Evolutionary conservation across 1,140 invertebrate species (phyloP).

Genomic region (Heliothis virescens): DNA sequence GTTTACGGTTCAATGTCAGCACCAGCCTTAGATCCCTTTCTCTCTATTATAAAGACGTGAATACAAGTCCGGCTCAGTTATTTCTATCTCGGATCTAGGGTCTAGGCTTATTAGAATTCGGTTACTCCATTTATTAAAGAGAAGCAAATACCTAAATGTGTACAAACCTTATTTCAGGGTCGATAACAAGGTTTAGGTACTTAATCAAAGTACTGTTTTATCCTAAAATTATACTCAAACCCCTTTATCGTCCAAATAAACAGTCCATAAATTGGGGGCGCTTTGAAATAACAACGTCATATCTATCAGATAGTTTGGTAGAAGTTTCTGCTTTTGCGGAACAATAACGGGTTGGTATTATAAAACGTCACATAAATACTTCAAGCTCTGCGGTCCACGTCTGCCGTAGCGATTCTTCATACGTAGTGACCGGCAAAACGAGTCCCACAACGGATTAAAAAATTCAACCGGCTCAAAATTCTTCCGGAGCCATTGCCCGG

Average conservation of each 20-base stretch:
- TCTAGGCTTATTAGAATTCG: slow-evolving; percentile 5
- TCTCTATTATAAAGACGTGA: slow-evolving; percentile 38
- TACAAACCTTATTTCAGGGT: not conserved
- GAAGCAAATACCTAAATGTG: not conserved
- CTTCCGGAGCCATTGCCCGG: slow-evolving; percentile 63
- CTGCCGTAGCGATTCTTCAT: not conserved
- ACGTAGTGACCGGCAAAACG: not conserved
- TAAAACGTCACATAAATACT: slow-evolving; percentile 15
- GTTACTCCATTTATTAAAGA: not conserved
- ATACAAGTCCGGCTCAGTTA: slow-evolving; percentile 23
- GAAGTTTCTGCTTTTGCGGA: not conserved
- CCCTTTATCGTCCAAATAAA: not conserved
- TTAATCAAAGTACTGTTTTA: not conserved
- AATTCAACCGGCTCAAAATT: slow-evolving; percentile 59
- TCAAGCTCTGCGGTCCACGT: not conserved
- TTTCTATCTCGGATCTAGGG: slow-evolving; percentile 11
- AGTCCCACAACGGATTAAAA: slow-evolving; percentile 44
- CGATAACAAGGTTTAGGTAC: not conserved
- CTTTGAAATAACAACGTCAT: too few species aligned
- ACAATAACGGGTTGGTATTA: not conserved
- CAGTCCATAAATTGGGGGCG: too few species aligned
- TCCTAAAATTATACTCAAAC: not conserved
- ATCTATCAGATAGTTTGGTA: not conserved
- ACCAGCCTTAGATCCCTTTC: slow-evolving; percentile 22
- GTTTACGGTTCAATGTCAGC: slow-evolving; percentile 49